phyloP scores from a whole-genome alignment of 2,113 vertebrate genomes.

The Vulpes vulpes region DNA sequence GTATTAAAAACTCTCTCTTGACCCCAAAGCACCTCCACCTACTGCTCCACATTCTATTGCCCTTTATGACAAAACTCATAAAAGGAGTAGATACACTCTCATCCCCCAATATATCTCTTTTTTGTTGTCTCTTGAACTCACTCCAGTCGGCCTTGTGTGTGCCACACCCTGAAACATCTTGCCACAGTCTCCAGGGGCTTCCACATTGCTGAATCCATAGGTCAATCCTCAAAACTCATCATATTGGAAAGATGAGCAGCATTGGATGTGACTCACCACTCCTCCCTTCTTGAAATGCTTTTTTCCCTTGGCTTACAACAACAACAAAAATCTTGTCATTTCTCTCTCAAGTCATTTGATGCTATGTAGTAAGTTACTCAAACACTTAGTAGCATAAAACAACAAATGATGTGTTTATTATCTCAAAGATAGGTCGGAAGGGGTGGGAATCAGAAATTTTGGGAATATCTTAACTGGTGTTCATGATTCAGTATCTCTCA shows the following conservation, averaged over 20 bases:
- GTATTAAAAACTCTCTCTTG: background rate
- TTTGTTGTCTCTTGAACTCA: background rate
- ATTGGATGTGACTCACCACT: background rate
- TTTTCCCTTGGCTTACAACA: background rate
- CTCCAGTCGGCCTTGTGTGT: background rate
- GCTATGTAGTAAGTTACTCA: background rate
- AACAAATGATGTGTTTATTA: background rate
- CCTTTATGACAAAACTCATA: background rate
- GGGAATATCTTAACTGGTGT: background rate
- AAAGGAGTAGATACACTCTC: background rate
- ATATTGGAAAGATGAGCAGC: background rate
- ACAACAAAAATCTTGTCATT: background rate
- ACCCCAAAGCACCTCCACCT: background rate
- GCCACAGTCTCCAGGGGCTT: background rate
- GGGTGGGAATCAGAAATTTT: background rate
- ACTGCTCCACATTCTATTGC: background rate
- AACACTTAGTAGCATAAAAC: background rate
- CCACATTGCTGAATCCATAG: background rate
- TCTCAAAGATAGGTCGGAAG: background rate
- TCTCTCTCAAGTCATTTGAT: background rate
- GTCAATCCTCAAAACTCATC: background rate
- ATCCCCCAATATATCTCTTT: background rate
- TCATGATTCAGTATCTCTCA: background rate
- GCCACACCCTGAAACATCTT: background rate
- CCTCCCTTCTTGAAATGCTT: background rate